These are phyloP conservation scores for Onychomys arenicola DNA, from an alignment of 2,797 vertebrate genomes.

Conservation along the genomic window DNA sequence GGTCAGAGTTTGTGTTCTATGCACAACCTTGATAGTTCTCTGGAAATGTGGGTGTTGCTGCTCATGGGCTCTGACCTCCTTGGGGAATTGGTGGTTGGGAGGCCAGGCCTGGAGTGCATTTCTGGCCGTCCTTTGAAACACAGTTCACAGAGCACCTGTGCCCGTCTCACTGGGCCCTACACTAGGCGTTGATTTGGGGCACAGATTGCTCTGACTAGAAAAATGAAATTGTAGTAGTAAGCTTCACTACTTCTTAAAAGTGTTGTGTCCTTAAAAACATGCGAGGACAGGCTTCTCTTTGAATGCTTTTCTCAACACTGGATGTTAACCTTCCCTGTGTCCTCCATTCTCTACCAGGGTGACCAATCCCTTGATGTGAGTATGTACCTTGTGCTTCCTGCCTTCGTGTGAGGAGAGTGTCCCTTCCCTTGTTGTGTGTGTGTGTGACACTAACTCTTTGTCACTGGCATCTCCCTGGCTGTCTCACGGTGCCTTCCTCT, in stretches of 20 bases:
- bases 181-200: constrained; percentile 9
- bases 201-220: background rate
- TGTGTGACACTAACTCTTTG: constrained; percentile 30
- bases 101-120: background rate
- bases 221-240: constrained; percentile 31
- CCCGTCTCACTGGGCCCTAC: background rate
- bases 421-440: background rate
- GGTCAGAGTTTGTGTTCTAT: background rate
- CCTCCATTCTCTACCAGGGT: constrained; percentile 67
- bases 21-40: background rate
- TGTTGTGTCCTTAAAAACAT: background rate
- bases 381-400: constrained; percentile 63
- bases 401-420: background rate
- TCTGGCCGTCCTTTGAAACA: background rate
- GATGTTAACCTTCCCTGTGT: constrained; percentile 63
- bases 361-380: constrained; percentile 78
- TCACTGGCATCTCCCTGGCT: background rate
- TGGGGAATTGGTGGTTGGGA: background rate
- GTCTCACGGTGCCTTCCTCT: background rate
- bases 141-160: background rate
- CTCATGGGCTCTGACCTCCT: background rate
- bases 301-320: background rate
- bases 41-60: background rate
- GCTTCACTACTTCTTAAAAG: constrained; percentile 56
- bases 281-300: background rate